Evolutionary conservation across 1,140 invertebrate genomes (phyloP), one percentile per base, ranked within the genome.

Genomic region (Thrips palmi): DNA sequence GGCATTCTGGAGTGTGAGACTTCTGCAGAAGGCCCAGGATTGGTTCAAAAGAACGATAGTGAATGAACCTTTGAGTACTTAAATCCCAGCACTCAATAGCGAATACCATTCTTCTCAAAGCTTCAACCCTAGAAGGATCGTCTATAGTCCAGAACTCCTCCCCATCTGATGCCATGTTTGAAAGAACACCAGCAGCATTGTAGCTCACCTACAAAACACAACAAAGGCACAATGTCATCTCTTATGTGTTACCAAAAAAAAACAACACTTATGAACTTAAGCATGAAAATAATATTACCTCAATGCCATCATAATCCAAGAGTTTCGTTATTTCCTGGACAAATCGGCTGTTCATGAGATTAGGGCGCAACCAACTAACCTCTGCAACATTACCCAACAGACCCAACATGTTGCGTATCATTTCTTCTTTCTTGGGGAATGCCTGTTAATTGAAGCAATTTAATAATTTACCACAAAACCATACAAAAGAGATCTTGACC

Each of bases 391-490:
- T 97, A 2, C 93, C 92, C 38, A 94, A 60, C 8, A 91, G 63
- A 3, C 84, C 91, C 88, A 96, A 93, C 89, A 94, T 94, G 52
- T 94, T 94, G 27, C 89, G 63, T 20, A 93, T 57, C 17, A 94
- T 55, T 54, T 94, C 88, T 44, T 84, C 77, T 54, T 83, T 86
- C 31, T 83, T 67, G 1, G 81, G 77, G 61, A 91, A 93, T 52
- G 65, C 68, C 80, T 89, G 51, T 2, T 61, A 52, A 43, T 12
- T 28, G 37, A 43, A 45, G 11, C 19, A 42, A 37, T 27, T 30
- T 25, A 23, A 10, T 7, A 8, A 32, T 10, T 10, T 11, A 15
- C 7, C 7, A 32, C 10, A 8, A 32, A 32, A 14, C 30, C 7
- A 15, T 15, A 8, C 15, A 10, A 7, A 8, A 14, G 30, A 32